Evolutionary conservation across 2,113 vertebrate species (phyloP).

Genomic region (Myotis brandtii): DNA sequence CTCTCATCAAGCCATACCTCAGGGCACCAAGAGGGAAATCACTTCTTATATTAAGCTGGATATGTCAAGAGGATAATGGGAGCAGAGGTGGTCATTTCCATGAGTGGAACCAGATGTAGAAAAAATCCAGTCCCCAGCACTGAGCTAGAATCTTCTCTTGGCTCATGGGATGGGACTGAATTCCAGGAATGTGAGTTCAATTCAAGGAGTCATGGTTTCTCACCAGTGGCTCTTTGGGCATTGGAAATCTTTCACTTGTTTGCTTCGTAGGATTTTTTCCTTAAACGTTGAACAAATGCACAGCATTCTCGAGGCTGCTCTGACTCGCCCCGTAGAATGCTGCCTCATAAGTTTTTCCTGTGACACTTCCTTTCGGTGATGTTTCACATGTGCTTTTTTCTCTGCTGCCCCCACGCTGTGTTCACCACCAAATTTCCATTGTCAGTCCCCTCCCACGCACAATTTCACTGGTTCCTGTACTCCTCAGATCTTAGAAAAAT

Average conservation of each 20-base stretch:
- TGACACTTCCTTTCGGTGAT: constrained; percentile 79
- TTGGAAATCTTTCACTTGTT: constrained; percentile 20
- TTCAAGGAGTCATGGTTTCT: constrained; percentile 76
- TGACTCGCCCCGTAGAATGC: constrained; percentile 74
- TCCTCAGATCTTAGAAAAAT: constrained; percentile 6
- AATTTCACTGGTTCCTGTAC: constrained; percentile 74
- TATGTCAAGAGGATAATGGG: constrained; percentile 32
- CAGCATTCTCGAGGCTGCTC: constrained; percentile 62
- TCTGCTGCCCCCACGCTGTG: constrained; percentile 85
- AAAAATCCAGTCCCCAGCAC: neutral
- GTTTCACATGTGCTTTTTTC: constrained; percentile 86
- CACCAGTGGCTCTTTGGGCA: constrained; percentile 47
- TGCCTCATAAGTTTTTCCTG: constrained; percentile 80
- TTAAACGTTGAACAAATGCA: constrained; percentile 71
- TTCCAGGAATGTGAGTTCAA: constrained; percentile 79
- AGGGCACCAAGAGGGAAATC: constrained; percentile 52
- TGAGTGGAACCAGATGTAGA: constrained; percentile 76
- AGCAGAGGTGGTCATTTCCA: constrained; percentile 46
- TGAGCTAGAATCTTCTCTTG: neutral
- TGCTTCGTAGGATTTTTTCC: constrained; percentile 44
- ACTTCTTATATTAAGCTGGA: constrained; percentile 55
- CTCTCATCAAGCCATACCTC: constrained; percentile 53
- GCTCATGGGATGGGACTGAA: constrained; percentile 67
- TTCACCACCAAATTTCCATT: constrained; percentile 86
- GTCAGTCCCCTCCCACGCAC: constrained; percentile 82